Evolutionary conservation across 2,888 invertebrate genomes (phyloP).

Genomic region (Gisinianus flammeolus): DNA sequence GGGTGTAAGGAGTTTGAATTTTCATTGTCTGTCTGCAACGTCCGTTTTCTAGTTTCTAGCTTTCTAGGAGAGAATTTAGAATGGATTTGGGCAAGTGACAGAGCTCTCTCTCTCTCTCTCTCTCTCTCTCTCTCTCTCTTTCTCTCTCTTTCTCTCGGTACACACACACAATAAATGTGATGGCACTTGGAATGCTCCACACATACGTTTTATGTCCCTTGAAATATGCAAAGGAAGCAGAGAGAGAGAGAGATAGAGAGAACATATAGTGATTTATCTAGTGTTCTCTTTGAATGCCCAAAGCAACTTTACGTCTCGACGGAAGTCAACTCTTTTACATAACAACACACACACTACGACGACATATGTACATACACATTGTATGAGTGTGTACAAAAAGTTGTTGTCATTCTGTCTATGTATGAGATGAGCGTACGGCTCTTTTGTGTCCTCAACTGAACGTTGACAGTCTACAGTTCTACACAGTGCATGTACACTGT

Average conservation of each 20-base stretch:
- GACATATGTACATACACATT: not conserved
- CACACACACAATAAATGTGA: slow-evolving; percentile 30
- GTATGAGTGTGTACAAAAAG: not conserved
- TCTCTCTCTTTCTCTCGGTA: too few relatives aligned
- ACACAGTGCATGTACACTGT: not conserved
- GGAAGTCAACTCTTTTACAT: slow-evolving; percentile 15
- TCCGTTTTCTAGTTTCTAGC: too few relatives aligned
- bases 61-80: too few relatives aligned
- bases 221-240: slow-evolving; percentile 39
- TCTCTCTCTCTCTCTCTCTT: too few relatives aligned
- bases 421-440: not conserved
- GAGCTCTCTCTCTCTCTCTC: too few relatives aligned
- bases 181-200: slow-evolving; percentile 20
- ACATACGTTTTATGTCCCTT: slow-evolving; percentile 35
- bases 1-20: too few relatives aligned
- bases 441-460: not conserved
- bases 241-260: not conserved
- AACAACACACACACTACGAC: not conserved
- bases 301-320: slow-evolving; percentile 36
- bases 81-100: too few relatives aligned
- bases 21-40: too few relatives aligned
- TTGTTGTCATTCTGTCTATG: slow-evolving; percentile 17
- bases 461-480: not conserved
- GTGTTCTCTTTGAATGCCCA: slow-evolving; percentile 32
- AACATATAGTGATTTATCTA: slow-evolving; percentile 33